Evolutionary conservation across 2,113 vertebrate species (phyloP).

Genomic region (Rhea pennata): DNA sequence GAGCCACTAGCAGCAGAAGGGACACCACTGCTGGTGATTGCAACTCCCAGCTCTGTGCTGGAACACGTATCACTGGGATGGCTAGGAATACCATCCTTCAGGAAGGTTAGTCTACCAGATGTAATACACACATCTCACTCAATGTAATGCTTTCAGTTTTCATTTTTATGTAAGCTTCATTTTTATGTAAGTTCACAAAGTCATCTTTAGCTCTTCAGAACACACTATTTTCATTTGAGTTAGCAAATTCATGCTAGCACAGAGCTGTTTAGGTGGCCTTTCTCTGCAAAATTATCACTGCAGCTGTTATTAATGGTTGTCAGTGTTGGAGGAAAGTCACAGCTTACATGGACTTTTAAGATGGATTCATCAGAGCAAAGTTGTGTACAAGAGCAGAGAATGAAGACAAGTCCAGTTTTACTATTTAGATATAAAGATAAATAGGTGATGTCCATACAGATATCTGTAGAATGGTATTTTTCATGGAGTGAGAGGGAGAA

Average conservation of each 20-base stretch:
- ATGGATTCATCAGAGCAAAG: not conserved
- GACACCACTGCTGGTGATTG: not conserved
- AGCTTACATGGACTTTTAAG: not conserved
- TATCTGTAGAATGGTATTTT: not conserved
- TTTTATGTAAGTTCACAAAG: not conserved
- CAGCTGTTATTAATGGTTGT: not conserved
- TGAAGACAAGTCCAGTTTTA: not conserved
- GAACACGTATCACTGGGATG: not conserved
- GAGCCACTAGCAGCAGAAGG: not conserved
- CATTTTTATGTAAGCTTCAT: not conserved
- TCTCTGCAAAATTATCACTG: not conserved
- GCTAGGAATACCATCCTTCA: not conserved
- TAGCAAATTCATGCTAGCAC: not conserved
- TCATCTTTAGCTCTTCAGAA: not conserved
- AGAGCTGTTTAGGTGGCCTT: not conserved
- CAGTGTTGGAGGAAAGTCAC: not conserved
- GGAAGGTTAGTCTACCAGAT: not conserved
- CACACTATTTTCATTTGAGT: not conserved
- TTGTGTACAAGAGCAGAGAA: not conserved
- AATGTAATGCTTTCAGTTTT: not conserved
- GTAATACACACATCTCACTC: not conserved
- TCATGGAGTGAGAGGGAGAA: not conserved
- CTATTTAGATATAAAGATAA: not conserved
- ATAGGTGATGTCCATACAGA: not conserved
- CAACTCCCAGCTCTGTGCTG: not conserved